A percentile compares a stretch with the other conserved stretches of the same genome.
phyloP scores from a whole-genome alignment of 2,797 vertebrate genomes.

The Enteromius viviparus region DNA sequence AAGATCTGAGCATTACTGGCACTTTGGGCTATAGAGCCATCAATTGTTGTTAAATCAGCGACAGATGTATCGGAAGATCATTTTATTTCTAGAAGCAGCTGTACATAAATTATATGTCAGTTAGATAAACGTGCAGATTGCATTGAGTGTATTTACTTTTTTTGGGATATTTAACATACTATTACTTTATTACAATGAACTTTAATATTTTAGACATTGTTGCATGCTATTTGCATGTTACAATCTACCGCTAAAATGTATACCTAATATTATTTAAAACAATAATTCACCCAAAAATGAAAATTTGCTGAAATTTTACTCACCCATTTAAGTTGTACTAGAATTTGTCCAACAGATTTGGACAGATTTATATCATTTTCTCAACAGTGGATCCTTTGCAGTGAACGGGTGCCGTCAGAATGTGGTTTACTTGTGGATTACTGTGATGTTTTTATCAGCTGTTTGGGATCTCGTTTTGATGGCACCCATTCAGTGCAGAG shows the following conservation, averaged over 20 bases:
- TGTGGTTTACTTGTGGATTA: background rate
- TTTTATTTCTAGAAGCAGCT: background rate
- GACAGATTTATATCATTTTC: background rate
- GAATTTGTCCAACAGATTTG: background rate
- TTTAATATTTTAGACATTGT: background rate
- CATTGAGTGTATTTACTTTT: background rate
- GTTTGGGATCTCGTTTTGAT: background rate
- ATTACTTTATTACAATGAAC: background rate
- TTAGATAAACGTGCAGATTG: conserved; percentile 4
- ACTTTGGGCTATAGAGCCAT: background rate
- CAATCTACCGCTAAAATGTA: background rate
- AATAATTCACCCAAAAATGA: background rate
- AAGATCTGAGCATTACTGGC: background rate
- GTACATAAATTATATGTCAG: background rate
- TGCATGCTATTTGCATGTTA: background rate
- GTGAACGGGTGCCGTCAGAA: background rate
- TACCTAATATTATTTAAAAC: background rate
- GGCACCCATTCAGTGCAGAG: background rate
- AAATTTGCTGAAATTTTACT: background rate
- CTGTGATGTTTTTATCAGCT: background rate
- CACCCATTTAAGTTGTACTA: background rate
- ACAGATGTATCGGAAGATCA: background rate
- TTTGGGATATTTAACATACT: background rate
- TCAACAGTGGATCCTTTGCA: background rate
- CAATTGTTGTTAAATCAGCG: background rate